phyloP scores from a whole-genome alignment of 1,140 invertebrate species.

The Temnothorax curvispinosus region DNA sequence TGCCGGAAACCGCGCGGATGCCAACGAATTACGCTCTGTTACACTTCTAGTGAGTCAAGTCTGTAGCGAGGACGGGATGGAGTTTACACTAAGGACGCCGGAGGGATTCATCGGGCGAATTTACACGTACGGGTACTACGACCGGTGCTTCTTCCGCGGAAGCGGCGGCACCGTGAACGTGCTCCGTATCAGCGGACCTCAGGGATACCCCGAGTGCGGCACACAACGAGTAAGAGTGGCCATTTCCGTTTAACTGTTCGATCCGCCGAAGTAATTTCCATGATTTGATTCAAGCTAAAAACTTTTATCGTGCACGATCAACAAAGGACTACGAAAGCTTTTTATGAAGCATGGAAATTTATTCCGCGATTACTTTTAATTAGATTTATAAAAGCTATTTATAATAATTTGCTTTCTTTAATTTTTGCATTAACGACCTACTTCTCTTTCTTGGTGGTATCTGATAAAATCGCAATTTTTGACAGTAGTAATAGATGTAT shows the following conservation, averaged over 20 bases:
- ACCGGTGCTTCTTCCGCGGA: conserved; percentile 95
- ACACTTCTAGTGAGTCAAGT: conserved; percentile 92
- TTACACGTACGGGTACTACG: conserved; percentile 96
- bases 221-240: conserved; percentile 87
- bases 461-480: not conserved
- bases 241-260: conserved; percentile 2
- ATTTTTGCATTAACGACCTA: not conserved
- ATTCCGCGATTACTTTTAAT: not conserved
- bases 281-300: conserved; percentile 11
- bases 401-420: not conserved
- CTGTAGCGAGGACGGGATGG: conserved; percentile 97
- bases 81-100: conserved; percentile 94
- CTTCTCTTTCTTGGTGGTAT: not conserved
- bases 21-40: conserved; percentile 48
- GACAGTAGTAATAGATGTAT: not conserved
- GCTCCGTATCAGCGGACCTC: conserved; percentile 93
- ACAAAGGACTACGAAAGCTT: not conserved
- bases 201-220: conserved; percentile 96
- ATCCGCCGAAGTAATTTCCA: conserved; percentile 1
- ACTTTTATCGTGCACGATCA: not conserved
- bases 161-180: conserved; percentile 94
- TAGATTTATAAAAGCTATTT: not conserved
- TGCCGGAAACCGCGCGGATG: not conserved
- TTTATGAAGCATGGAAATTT: not conserved
- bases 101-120: conserved; percentile 96